A percentile compares a stretch with the other conserved stretches of the same genome.
Evolutionary conservation across 2,797 vertebrate species (phyloP).

Genomic region (Tiaroga cobitis): DNA sequence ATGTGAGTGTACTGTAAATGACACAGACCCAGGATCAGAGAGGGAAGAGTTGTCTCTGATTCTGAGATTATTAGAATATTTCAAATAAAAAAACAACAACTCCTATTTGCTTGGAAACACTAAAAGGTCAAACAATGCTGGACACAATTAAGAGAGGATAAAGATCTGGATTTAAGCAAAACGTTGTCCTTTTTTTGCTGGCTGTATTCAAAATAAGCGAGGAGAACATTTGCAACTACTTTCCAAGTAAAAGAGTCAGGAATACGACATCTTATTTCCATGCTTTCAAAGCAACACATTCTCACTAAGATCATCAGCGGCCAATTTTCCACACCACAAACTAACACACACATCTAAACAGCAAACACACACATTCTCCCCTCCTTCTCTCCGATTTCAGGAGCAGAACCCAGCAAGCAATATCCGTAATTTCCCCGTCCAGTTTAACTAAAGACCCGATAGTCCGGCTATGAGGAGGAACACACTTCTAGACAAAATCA

Average conservation of each 20-base stretch:
- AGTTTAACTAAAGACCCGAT: no score
- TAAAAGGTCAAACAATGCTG: background rate
- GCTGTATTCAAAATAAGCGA: constrained; percentile 70
- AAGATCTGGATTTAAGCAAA: constrained; percentile 33
- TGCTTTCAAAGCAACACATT: constrained; percentile 61
- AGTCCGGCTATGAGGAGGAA: no score
- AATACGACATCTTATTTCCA: constrained; percentile 61
- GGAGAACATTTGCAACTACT: constrained; percentile 73
- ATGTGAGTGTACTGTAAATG: background rate
- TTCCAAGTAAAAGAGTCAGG: constrained; percentile 64
- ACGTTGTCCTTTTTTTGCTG: constrained; percentile 25
- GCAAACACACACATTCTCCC: background rate
- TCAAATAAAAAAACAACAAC: background rate
- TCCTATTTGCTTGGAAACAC: background rate
- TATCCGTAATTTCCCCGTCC: no score
- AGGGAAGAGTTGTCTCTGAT: background rate
- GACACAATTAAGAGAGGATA: background rate
- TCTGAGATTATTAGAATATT: background rate
- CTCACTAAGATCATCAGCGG: background rate
- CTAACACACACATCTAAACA: background rate
- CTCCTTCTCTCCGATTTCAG: background rate
- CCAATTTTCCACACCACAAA: background rate
- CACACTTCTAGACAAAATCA: no score
- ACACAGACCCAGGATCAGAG: background rate
- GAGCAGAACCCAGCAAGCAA: no score